Evolutionary conservation across 1,140 invertebrate genomes (phyloP).

Genomic region (Pachyrhynchus sulphureomaculatus): DNA sequence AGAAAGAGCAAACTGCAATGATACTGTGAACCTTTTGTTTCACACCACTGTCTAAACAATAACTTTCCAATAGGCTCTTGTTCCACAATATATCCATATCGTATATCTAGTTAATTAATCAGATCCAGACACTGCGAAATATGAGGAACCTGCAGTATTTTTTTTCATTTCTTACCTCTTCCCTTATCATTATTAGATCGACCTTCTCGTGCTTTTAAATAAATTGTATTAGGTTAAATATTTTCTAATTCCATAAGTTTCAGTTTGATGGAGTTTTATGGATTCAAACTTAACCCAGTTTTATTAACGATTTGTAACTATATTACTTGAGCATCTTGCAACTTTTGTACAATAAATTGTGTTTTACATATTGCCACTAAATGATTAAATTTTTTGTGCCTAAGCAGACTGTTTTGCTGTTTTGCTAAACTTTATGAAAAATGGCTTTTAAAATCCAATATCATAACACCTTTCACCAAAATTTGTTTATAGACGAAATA

Average conservation of each 20-base stretch:
- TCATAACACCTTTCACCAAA: no score
- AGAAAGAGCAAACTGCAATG: slow-evolving; percentile 89
- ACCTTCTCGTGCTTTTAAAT: slow-evolving; percentile 98
- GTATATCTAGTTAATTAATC: slow-evolving; percentile 93
- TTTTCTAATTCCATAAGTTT: slow-evolving; percentile 99
- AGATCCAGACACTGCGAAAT: slow-evolving; percentile 97
- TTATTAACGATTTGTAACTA: slow-evolving; percentile 47
- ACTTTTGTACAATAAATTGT: no score
- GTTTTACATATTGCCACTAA: no score
- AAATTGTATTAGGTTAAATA: slow-evolving; percentile 99
- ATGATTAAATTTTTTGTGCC: no score
- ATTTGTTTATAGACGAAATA: no score
- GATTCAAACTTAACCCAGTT: slow-evolving; percentile 44
- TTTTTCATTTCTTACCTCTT: slow-evolving; percentile 99
- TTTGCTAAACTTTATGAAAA: no score
- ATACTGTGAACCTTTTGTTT: slow-evolving; percentile 77
- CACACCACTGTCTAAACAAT: slow-evolving; percentile 94
- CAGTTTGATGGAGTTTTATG: slow-evolving; percentile 72
- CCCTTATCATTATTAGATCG: slow-evolving; percentile 99
- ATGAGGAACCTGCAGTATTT: slow-evolving; percentile 98
- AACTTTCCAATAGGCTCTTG: slow-evolving; percentile 96
- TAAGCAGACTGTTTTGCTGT: no score
- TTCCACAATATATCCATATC: slow-evolving; percentile 95
- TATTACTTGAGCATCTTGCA: no score
- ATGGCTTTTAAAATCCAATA: no score